These are phyloP conservation scores for Plagodis pulveraria DNA, from an alignment of 2,888 invertebrate species.

Conservation along the genomic window DNA sequence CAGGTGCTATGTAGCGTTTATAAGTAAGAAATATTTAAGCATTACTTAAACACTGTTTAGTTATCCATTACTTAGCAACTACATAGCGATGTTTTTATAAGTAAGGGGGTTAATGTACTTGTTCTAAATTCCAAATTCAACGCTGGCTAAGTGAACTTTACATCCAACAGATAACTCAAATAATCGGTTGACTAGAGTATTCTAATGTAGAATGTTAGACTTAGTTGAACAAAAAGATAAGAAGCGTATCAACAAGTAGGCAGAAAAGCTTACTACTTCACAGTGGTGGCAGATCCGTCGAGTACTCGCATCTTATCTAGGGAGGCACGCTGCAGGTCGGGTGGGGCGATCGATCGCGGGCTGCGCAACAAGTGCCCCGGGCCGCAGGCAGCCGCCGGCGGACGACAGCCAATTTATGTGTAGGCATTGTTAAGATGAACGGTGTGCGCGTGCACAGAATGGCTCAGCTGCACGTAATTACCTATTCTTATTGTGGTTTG, in stretches of 20 bases:
- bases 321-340: conserved; percentile 38
- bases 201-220: too few species aligned
- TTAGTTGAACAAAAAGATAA: neutral
- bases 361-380: conserved; percentile 78
- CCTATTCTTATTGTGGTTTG: too few species aligned
- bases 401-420: neutral
- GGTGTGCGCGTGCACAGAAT: conserved; percentile 23
- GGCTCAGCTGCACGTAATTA: neutral
- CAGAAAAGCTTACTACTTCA: conserved; percentile 16
- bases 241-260: conserved; percentile 22
- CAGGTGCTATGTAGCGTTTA: too few species aligned
- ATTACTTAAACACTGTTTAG: too few species aligned
- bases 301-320: conserved; percentile 14
- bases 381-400: neutral
- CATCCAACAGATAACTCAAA: too few species aligned
- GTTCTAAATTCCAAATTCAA: too few species aligned
- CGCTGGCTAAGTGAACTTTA: too few species aligned
- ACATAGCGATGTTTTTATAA: too few species aligned
- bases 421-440: conserved; percentile 3
- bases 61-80: too few species aligned
- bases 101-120: too few species aligned
- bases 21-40: too few species aligned
- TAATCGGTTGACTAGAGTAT: too few species aligned
- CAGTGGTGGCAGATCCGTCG: conserved; percentile 8
- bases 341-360: conserved; percentile 65